Base-by-base conservation (phyloP, 2,888 invertebrate genomes). In the Dolomedes plantarius region DNA sequence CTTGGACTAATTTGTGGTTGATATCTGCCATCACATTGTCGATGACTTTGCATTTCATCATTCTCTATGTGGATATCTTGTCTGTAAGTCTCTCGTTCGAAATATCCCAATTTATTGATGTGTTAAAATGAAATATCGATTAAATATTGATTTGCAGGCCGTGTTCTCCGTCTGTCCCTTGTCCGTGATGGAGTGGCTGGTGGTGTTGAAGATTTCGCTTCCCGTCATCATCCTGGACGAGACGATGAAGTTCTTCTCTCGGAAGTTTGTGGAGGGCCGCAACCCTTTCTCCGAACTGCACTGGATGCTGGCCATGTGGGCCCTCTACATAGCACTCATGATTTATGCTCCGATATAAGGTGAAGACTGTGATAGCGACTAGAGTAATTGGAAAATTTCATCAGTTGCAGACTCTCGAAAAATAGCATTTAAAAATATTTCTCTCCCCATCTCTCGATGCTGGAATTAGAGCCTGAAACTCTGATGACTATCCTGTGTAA, bases 101-200 rank as follows among this genome's bases (percentile, higher is more conserved):
- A n/a, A n/a, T n/a, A n/a, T n/a, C n/a, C n/a, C n/a, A n/a, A n/a
- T n/a, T n/a, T n/a, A n/a, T n/a, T n/a, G n/a, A n/a, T n/a, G n/a
- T n/a, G n/a, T n/a, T n/a, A n/a, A n/a, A n/a, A n/a, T n/a, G n/a
- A n/a, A n/a, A n/a, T n/a, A n/a, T n/a, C n/a, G n/a, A n/a, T n/a
- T n/a, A n/a, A n/a, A n/a, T n/a, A n/a, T n/a, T n/a, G n/a, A n/a
- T n/a, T n/a, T n/a, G n/a, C 94, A 99, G 98, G 95, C 95, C 92
- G 98, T 99, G 93, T 99, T 99, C 96, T 99, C 99, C 95, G 98
- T 99, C 92, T 97, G 97, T 91, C 99, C 99, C 89, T 94, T 99
- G 92, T 95, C 95, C 90, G 86, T 93, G 77, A 96, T 96, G 90
- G 99, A 99, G 93, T 99, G 99, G 99, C 85, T 98, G 90, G 98